Conservation (phyloP, 2,888 invertebrate genomes). For the Conchocele bisecta region DNA sequence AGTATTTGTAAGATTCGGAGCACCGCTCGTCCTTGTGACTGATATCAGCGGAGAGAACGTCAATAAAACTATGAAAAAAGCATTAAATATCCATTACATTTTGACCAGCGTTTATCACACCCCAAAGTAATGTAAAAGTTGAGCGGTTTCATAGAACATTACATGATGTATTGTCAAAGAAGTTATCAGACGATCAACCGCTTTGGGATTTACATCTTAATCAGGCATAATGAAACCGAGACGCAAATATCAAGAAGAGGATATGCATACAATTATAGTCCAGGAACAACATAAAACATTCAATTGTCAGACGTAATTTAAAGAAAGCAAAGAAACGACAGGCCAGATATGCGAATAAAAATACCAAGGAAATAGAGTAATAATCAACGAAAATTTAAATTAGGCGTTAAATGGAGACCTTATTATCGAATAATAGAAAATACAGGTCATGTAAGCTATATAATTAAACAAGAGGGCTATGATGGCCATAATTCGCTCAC, state of each 20-base stretch:
- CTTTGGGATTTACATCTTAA: conserved; percentile 5
- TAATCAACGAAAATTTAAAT: conserved; percentile 22
- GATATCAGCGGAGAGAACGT: conserved; percentile 10
- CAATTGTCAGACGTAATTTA: conserved; percentile 16
- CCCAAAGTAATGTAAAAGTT: conserved; percentile 5
- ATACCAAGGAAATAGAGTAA: conserved; percentile 25
- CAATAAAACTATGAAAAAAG: not conserved
- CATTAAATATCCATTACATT: conserved; percentile 2
- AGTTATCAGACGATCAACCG: not conserved
- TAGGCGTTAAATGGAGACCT: conserved; percentile 41
- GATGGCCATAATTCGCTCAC: too few species aligned
- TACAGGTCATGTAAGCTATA: conserved; percentile 28
- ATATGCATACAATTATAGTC: conserved; percentile 35
- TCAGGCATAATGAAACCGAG: conserved; percentile 35
- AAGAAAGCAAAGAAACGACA: conserved; percentile 33
- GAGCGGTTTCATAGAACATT: conserved; percentile 18
- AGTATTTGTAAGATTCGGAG: conserved; percentile 16
- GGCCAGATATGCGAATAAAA: conserved; percentile 31
- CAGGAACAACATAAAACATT: conserved; percentile 50
- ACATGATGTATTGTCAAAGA: not conserved
- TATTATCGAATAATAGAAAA: conserved; percentile 44
- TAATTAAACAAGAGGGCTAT: too few species aligned
- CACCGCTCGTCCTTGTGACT: not conserved
- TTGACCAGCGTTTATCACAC: conserved; percentile 9
- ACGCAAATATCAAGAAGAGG: conserved; percentile 34